A percentile compares a stretch with the other conserved stretches of the same genome.
Conservation (phyloP, 2,113 vertebrate species). For the Phrynosoma blainvillii region DNA sequence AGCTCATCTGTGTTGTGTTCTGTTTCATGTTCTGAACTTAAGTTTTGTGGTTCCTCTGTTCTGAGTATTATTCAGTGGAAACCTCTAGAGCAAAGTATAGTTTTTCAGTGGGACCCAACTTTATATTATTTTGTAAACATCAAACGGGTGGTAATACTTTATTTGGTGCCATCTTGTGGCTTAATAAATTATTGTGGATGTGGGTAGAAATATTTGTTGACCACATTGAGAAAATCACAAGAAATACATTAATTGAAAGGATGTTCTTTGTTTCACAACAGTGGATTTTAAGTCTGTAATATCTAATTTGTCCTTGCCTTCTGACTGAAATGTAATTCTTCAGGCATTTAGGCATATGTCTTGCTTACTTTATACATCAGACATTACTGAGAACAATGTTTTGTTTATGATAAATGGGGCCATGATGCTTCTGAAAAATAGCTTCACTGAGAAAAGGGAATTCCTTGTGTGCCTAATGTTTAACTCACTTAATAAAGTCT, state of each 20-base stretch:
- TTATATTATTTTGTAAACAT: neutral
- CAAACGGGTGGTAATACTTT: neutral
- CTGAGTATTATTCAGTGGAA: neutral
- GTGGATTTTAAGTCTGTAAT: neutral
- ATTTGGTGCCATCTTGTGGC: constrained; percentile 15
- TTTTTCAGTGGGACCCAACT: neutral
- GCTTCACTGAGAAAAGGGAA: too few relatives aligned
- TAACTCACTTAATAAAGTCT: too few relatives aligned
- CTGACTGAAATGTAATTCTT: too few relatives aligned
- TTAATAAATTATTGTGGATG: neutral
- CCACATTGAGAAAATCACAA: neutral
- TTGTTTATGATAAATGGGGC: too few relatives aligned
- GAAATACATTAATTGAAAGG: neutral
- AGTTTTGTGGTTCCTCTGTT: neutral
- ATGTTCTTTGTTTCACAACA: neutral
- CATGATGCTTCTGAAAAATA: too few relatives aligned
- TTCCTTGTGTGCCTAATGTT: too few relatives aligned
- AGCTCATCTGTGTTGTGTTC: neutral
- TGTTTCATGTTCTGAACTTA: neutral
- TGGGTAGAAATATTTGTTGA: neutral
- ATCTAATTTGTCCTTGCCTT: too few relatives aligned
- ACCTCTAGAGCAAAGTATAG: neutral
- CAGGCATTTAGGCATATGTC: too few relatives aligned
- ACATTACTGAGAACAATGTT: too few relatives aligned
- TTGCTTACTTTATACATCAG: too few relatives aligned